Conservation (phyloP, 2,888 invertebrate genomes). For the Linyphia triangularis region DNA sequence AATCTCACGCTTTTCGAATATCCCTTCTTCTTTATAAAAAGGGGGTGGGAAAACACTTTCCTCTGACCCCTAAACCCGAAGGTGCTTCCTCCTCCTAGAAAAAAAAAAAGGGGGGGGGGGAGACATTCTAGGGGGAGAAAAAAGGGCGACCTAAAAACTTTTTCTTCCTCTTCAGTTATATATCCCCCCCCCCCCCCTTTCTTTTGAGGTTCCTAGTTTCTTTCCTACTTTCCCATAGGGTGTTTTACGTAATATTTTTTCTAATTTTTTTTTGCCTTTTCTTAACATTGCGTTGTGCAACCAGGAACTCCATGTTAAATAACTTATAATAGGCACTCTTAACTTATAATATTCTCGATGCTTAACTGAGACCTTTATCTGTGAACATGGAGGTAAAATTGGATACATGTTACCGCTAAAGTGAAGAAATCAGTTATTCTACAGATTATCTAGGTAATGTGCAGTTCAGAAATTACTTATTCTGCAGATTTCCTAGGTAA, state of each 20-base stretch:
- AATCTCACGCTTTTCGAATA: slow-evolving; percentile 69
- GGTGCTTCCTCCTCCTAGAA: slow-evolving; percentile 22
- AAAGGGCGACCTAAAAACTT: slow-evolving; percentile 50
- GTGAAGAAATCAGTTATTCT: no score
- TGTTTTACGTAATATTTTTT: slow-evolving; percentile 5
- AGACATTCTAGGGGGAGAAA: slow-evolving; percentile 16
- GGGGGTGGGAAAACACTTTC: slow-evolving; percentile 64
- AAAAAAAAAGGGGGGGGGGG: slow-evolving; percentile 8
- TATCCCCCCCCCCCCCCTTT: background rate
- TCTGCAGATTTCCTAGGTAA: no score
- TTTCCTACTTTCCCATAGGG: slow-evolving; percentile 54
- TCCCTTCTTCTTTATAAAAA: background rate
- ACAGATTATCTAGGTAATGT: no score
- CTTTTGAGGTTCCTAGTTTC: background rate
- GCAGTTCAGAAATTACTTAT: no score
- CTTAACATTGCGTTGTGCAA: slow-evolving; percentile 4
- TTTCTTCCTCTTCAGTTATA: slow-evolving; percentile 8
- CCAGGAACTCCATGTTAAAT: slow-evolving; percentile 5
- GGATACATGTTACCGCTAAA: no score
- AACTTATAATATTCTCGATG: no score
- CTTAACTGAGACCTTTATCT: no score
- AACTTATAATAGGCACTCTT: no score
- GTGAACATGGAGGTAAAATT: no score
- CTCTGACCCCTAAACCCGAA: slow-evolving; percentile 48
- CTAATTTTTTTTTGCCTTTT: background rate